Percentiles rank a stretch among this genome's conserved stretches.
These are phyloP conservation scores for Andricus curvator DNA, from an alignment of 2,888 invertebrate species.

Conservation along the genomic window DNA sequence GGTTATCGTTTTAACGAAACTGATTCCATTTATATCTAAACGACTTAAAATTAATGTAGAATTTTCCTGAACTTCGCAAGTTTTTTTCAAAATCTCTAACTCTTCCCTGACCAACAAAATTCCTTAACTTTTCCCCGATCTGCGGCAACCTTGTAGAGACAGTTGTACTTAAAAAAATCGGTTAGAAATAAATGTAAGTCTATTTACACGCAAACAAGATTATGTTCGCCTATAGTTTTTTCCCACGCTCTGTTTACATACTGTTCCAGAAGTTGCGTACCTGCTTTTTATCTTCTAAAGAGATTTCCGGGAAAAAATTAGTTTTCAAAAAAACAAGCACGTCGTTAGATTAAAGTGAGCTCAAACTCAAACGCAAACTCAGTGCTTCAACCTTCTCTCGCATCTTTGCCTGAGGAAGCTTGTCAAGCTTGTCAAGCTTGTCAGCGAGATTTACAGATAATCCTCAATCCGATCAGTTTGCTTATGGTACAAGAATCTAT, in stretches of 20 bases:
- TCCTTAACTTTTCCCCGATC: no score
- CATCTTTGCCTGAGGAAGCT: conserved; percentile 24
- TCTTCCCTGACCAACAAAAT: no score
- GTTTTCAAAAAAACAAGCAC: background rate
- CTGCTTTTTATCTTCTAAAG: background rate
- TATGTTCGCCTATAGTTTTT: background rate
- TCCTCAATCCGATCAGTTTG: conserved; percentile 28
- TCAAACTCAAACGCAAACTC: conserved; percentile 26
- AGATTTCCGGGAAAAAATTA: conserved; percentile 17
- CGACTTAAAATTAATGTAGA: no score
- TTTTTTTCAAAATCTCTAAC: no score
- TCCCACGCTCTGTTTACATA: background rate
- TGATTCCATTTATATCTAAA: no score
- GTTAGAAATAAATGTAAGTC: background rate
- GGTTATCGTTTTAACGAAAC: no score
- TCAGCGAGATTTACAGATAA: conserved; percentile 31
- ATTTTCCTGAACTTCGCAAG: no score
- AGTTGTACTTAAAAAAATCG: background rate
- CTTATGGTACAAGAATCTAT: conserved; percentile 2
- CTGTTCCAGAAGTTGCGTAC: background rate
- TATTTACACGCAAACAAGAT: background rate
- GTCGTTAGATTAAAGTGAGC: conserved; percentile 26
- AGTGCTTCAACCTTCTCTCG: conserved; percentile 21
- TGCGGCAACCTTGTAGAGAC: no score
- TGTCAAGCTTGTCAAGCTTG: conserved; percentile 39